A percentile compares a stretch with the other conserved stretches of the same genome.
phyloP scores from a whole-genome alignment of 1,140 invertebrate genomes.

The Potamilus streckersoni region DNA sequence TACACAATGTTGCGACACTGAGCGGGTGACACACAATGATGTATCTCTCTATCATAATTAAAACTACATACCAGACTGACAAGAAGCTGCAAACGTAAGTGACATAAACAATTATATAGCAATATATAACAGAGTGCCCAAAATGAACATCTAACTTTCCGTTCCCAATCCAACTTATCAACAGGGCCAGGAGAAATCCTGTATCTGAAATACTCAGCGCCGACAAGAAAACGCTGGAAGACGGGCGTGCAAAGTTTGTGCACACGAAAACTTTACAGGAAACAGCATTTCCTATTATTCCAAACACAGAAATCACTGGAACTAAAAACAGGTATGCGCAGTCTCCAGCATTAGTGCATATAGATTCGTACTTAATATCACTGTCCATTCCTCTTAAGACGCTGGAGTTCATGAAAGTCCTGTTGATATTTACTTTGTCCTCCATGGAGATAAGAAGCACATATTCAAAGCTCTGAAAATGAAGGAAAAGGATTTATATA shows the following conservation, averaged over 20 bases:
- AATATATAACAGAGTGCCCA: slow-evolving; percentile 55
- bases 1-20: slow-evolving; percentile 50
- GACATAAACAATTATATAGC: slow-evolving; percentile 55
- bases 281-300: slow-evolving; percentile 71
- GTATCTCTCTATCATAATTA: slow-evolving; percentile 64
- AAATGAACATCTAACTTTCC: slow-evolving; percentile 63
- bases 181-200: slow-evolving; percentile 67
- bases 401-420: too few relatives aligned
- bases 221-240: slow-evolving; percentile 74
- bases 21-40: slow-evolving; percentile 58
- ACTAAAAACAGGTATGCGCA: slow-evolving; percentile 48
- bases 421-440: too few relatives aligned
- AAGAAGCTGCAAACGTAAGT: slow-evolving; percentile 60
- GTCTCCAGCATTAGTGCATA: too few relatives aligned
- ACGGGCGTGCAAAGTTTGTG: slow-evolving; percentile 71
- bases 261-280: slow-evolving; percentile 72
- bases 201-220: slow-evolving; percentile 72
- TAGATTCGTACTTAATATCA: too few relatives aligned
- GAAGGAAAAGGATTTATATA: too few relatives aligned
- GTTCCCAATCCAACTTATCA: slow-evolving; percentile 70
- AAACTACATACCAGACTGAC: slow-evolving; percentile 65
- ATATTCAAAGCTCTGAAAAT: too few relatives aligned
- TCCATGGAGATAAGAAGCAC: too few relatives aligned
- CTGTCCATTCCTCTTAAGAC: too few relatives aligned
- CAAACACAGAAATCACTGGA: slow-evolving; percentile 69